These are phyloP conservation scores for Xanthostigma xanthostigma DNA, from an alignment of 2,888 invertebrate genomes.

Conservation along the genomic window DNA sequence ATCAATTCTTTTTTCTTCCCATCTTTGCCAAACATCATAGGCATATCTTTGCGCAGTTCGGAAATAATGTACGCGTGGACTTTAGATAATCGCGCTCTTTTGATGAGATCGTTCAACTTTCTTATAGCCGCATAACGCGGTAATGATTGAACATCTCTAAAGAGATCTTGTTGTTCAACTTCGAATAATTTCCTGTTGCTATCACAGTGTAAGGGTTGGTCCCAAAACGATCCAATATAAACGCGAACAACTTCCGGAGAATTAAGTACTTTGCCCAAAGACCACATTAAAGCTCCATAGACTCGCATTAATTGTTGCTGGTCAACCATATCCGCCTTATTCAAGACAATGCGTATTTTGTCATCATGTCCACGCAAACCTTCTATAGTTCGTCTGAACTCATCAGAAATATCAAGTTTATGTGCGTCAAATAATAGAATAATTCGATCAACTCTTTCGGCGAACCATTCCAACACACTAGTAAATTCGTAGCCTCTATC, in stretches of 20 bases:
- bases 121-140: constrained; percentile 92
- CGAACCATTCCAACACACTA: constrained; percentile 97
- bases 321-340: constrained; percentile 98
- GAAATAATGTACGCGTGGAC: constrained; percentile 97
- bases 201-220: constrained; percentile 87
- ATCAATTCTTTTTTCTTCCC: constrained; percentile 93
- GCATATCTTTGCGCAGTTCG: constrained; percentile 89
- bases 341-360: constrained; percentile 93
- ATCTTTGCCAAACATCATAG: constrained; percentile 90
- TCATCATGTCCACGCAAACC: constrained; percentile 90
- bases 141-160: constrained; percentile 84
- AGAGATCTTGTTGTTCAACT: constrained; percentile 89
- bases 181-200: constrained; percentile 84
- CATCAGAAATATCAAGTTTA: constrained; percentile 97
- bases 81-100: constrained; percentile 89
- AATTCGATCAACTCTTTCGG: constrained; percentile 94
- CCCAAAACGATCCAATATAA: constrained; percentile 99
- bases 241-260: constrained; percentile 98
- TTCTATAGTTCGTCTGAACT: constrained; percentile 92
- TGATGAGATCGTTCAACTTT: constrained; percentile 95
- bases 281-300: constrained; percentile 99
- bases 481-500: constrained; percentile 93
- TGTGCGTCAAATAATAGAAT: constrained; percentile 96
- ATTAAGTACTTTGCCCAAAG: constrained; percentile 90
- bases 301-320: constrained; percentile 97